Conservation (phyloP, 2,797 vertebrate species). For the Prionace glauca region DNA sequence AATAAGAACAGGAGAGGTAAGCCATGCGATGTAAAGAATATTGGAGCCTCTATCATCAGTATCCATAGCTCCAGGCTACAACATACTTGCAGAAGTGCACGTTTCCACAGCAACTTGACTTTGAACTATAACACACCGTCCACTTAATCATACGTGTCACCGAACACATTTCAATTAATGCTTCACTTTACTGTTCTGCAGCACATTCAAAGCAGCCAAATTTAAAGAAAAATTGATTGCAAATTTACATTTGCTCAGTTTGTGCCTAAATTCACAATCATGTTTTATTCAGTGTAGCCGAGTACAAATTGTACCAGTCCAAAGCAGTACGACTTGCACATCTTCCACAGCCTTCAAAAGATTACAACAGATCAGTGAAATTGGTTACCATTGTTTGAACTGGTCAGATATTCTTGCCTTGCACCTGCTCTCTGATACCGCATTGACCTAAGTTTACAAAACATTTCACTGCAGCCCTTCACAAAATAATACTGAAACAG, state of each 20-base stretch:
- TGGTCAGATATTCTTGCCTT: background rate
- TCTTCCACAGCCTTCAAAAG: background rate
- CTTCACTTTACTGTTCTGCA: background rate
- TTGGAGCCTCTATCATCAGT: too few species aligned
- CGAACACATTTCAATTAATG: background rate
- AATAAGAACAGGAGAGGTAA: too few species aligned
- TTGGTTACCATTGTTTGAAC: background rate
- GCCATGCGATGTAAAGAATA: too few species aligned
- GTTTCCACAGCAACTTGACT: background rate
- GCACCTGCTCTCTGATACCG: background rate
- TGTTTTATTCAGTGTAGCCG: background rate
- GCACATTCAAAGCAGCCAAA: background rate
- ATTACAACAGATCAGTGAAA: constrained; percentile 10
- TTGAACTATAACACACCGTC: background rate
- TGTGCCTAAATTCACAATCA: background rate
- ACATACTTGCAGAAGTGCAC: too few species aligned
- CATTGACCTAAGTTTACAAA: background rate
- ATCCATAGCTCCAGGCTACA: too few species aligned
- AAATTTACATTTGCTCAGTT: background rate
- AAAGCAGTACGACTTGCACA: background rate
- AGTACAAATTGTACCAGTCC: background rate
- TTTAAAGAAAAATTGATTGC: background rate
- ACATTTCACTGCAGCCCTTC: background rate
- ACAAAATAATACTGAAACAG: background rate
- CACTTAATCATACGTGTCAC: background rate